These are phyloP conservation scores for Aromia moschata DNA, from an alignment of 2,888 invertebrate species.

Conservation along the genomic window DNA sequence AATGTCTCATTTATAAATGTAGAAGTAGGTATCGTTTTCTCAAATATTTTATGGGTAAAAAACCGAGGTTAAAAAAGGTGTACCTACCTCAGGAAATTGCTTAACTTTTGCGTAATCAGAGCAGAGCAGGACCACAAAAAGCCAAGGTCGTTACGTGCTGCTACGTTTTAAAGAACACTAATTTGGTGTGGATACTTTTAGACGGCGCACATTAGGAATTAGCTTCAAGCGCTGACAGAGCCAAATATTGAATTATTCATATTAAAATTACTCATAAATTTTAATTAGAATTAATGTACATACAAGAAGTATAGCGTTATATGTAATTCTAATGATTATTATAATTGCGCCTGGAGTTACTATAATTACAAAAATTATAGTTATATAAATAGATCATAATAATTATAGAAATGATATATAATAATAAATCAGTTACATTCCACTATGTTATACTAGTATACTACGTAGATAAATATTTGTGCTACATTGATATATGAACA, in stretches of 20 bases:
- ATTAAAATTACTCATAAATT: constrained; percentile 7
- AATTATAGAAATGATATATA: background rate
- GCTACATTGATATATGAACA: background rate
- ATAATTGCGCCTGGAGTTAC: background rate
- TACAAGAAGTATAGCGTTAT: background rate
- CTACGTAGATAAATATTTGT: background rate
- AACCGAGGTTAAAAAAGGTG: no score
- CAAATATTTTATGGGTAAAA: no score
- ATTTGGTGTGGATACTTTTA: no score
- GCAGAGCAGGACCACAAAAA: no score
- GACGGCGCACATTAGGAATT: background rate
- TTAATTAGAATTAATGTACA: constrained; percentile 1
- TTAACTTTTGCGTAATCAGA: no score
- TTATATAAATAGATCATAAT: background rate
- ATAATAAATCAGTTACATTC: background rate
- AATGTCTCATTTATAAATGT: no score
- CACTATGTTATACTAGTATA: background rate
- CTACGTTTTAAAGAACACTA: no score
- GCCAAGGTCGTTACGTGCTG: no score
- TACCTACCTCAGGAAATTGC: no score
- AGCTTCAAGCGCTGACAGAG: background rate
- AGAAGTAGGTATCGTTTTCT: no score
- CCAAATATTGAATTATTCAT: constrained; percentile 10
- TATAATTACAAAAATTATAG: constrained; percentile 1
- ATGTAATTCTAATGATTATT: background rate